phyloP scores from a whole-genome alignment of 2,888 invertebrate species.

The Apodemia zela region DNA sequence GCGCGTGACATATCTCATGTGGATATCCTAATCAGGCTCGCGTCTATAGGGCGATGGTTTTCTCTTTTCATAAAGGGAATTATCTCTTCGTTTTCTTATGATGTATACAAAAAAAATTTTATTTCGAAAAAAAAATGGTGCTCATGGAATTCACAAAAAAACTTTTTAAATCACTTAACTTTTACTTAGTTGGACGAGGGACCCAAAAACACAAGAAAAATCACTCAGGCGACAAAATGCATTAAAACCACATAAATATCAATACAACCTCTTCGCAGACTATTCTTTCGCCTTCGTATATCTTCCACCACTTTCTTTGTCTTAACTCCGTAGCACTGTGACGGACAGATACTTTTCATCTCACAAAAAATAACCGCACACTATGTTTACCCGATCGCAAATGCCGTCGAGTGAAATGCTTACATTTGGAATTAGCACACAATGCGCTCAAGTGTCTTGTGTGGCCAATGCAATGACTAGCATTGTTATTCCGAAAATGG shows the following conservation, averaged over 20 bases:
- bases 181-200: too few relatives aligned
- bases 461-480: conserved; percentile 23
- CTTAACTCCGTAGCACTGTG: conserved; percentile 36
- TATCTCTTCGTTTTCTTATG: too few relatives aligned
- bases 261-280: conserved; percentile 50
- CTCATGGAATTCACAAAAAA: too few relatives aligned
- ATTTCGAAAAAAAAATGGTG: too few relatives aligned
- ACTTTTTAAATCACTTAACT: too few relatives aligned
- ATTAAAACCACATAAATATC: conserved; percentile 10
- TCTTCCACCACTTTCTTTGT: conserved; percentile 47
- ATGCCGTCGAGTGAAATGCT: conserved; percentile 30
- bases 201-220: too few relatives aligned
- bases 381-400: conserved; percentile 13
- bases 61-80: too few relatives aligned
- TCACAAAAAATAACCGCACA: conserved; percentile 18
- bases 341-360: conserved; percentile 40
- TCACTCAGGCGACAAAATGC: too few relatives aligned
- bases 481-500: conserved; percentile 35
- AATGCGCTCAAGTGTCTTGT: conserved; percentile 29
- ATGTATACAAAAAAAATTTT: too few relatives aligned
- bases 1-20: too few relatives aligned
- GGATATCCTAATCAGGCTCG: too few relatives aligned
- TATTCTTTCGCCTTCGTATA: conserved; percentile 46
- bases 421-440: conserved; percentile 35
- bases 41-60: too few relatives aligned